Percentiles rank a stretch among this genome's conserved stretches.
phyloP scores from a whole-genome alignment of 2,888 invertebrate genomes.

The Latrodectus elegans region DNA sequence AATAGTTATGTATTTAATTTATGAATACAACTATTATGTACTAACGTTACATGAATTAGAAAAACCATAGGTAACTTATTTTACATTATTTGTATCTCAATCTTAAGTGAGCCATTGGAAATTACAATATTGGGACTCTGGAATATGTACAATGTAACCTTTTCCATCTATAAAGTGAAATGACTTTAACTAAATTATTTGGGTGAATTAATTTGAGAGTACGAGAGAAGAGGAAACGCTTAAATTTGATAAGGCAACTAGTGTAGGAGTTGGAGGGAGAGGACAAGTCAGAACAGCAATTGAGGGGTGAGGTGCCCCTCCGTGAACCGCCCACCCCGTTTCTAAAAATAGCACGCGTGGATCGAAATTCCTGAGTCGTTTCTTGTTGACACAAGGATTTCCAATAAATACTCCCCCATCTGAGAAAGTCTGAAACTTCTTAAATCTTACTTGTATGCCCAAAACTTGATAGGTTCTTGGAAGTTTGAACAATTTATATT shows the following conservation, averaged over 20 bases:
- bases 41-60: too few relatives aligned
- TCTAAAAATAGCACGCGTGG: conserved; percentile 45
- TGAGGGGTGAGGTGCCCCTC: neutral
- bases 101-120: too few relatives aligned
- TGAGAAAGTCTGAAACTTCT: neutral
- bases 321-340: neutral
- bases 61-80: too few relatives aligned
- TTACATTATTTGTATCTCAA: too few relatives aligned
- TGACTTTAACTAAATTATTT: too few relatives aligned
- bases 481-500: neutral
- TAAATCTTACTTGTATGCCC: neutral
- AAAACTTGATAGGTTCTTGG: neutral
- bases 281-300: too few relatives aligned
- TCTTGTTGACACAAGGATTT: conserved; percentile 55
- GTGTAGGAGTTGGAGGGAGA: too few relatives aligned
- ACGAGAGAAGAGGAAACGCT: conserved; percentile 14
- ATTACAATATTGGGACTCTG: too few relatives aligned
- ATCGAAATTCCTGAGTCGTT: conserved; percentile 38
- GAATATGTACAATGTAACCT: too few relatives aligned
- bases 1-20: too few relatives aligned
- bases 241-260: conserved; percentile 36
- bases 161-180: too few relatives aligned
- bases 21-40: too few relatives aligned
- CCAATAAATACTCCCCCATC: conserved; percentile 44
- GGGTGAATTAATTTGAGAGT: conserved; percentile 21